Evolutionary conservation across 2,797 vertebrate genomes (phyloP), one percentile per base, ranked within the genome.

Genomic region (Miichthys miiuy): DNA sequence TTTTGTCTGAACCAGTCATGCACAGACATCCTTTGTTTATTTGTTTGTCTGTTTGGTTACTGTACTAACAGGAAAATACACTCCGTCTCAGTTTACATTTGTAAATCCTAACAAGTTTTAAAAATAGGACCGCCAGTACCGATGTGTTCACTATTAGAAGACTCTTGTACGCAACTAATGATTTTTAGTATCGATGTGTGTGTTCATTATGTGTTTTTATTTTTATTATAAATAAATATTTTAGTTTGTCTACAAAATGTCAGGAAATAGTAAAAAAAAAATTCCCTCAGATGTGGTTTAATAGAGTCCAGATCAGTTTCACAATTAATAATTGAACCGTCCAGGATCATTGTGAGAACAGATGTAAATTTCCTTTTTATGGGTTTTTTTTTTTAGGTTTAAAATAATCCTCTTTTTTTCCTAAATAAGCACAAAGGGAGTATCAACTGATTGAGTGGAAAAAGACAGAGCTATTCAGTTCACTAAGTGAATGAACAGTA

Each of bases 401-500:
- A 62, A 77, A 84, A 77, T 86, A 58, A 84, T 77, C 62, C 61
- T 69, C 18, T 67, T 78, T 71, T 67, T 80, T 70, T 68, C 71
- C 38, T 77, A 75, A 80, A 82, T 63, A 44, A 38, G 38, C 75
- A 61, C 81, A 60, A 55, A 65, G 80, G 81, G 87, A 89, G 64
- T 89, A 89, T 91, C 80, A n/a, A 54, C 62, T 81, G 80, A 83
- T 82, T 13, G 60, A 77, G 60, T 76, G 60, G 34, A 77, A 72
- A 81, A 65, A 79, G 30, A 60, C 52, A 3, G 46, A 3, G 46
- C 55, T 27, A 30, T 77, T 77, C 74, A 68, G 20, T 62, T 78
- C 78, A 58, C 71, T 80, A 85, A 91, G 85, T 83, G 83, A 88
- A 86, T 63, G 42, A 90, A 72, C 87, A 88, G 81, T 78, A 67